Percentiles rank a stretch among this genome's conserved stretches.
Evolutionary conservation across 2,888 invertebrate species (phyloP).

Genomic region (Microchrysa polita): DNA sequence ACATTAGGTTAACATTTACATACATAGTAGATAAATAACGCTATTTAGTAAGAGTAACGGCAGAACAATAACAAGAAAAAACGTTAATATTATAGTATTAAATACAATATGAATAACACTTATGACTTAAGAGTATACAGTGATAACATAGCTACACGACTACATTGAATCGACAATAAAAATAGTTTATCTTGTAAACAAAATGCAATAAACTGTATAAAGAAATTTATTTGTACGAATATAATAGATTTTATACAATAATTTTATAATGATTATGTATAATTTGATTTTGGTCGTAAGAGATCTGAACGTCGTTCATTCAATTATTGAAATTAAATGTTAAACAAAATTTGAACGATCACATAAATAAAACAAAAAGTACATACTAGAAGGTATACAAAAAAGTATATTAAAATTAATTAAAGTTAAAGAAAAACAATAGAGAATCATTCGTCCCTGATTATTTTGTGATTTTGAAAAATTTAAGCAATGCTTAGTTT

Average conservation of each 20-base stretch:
- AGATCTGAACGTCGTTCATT: background rate
- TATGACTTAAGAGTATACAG: constrained; percentile 4
- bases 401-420: background rate
- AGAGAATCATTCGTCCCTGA: no score
- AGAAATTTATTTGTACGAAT: constrained; percentile 15
- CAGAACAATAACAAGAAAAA: no score
- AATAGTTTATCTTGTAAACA: constrained; percentile 18
- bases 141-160: no score
- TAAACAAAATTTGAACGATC: no score
- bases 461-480: no score
- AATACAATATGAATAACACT: constrained; percentile 6
- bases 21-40: no score
- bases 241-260: constrained; percentile 20
- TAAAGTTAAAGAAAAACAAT: background rate
- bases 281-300: background rate
- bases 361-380: background rate
- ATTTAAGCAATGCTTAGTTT: no score
- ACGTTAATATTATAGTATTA: no score
- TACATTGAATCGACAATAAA: constrained; percentile 14
- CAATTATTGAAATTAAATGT: background rate
- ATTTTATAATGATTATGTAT: constrained; percentile 24
- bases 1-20: no score
- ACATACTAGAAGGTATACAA: background rate
- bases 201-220: constrained; percentile 25
- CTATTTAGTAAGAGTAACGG: no score